These are phyloP conservation scores for Ethmia dodecea DNA, from an alignment of 2,888 invertebrate species.

Conservation along the genomic window DNA sequence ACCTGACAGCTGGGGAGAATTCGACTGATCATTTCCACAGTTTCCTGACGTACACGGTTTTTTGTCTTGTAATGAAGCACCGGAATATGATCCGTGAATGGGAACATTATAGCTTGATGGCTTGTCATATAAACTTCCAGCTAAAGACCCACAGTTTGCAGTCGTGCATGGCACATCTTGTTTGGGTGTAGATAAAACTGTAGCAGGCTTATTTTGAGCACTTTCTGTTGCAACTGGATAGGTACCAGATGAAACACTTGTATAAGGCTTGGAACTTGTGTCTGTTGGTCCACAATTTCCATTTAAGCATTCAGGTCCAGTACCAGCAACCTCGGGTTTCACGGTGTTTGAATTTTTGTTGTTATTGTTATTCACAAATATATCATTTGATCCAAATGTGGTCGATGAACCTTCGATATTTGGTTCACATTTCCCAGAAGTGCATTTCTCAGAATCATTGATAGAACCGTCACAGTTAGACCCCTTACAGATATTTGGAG, in stretches of 20 bases:
- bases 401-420: background rate
- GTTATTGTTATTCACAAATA: too few species aligned
- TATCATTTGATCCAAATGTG: constrained; percentile 7
- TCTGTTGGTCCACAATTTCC: constrained; percentile 19
- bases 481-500: constrained; percentile 32
- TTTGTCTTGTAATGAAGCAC: constrained; percentile 11
- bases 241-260: constrained; percentile 9
- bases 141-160: constrained; percentile 20
- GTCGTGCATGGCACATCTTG: constrained; percentile 27
- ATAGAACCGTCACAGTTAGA: constrained; percentile 27
- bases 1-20: constrained; percentile 2
- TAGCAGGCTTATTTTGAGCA: constrained; percentile 33
- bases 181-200: constrained; percentile 45
- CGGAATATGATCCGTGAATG: constrained; percentile 18
- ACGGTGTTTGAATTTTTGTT: too few species aligned
- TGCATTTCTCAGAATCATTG: constrained; percentile 27
- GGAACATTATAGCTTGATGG: constrained; percentile 35
- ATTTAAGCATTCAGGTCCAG: constrained; percentile 13
- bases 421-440: constrained; percentile 18
- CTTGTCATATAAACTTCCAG: constrained; percentile 15
- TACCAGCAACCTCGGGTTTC: too few species aligned
- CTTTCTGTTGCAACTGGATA: constrained; percentile 2
- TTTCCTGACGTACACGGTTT: constrained; percentile 16
- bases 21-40: constrained; percentile 10
- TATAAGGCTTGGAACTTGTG: constrained; percentile 20